phyloP scores from a whole-genome alignment of 2,113 vertebrate genomes.

The Scolopax mira region DNA sequence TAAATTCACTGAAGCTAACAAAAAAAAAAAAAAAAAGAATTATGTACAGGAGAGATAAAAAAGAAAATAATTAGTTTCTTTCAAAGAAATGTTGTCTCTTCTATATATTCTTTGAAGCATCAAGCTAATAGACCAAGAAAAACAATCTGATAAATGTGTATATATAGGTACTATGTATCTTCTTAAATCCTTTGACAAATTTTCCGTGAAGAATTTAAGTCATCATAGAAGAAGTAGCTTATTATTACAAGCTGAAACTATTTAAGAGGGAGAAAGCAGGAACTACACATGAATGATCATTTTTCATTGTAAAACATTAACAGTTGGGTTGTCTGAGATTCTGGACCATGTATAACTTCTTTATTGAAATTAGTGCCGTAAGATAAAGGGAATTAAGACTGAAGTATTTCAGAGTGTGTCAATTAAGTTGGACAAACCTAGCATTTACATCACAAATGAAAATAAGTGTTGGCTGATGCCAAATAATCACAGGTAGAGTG shows the following conservation, averaged over 20 bases:
- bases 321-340: neutral
- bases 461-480: neutral
- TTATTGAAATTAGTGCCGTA: neutral
- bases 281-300: neutral
- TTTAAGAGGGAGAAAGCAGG: neutral
- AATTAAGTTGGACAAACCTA: neutral
- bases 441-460: fast-evolving
- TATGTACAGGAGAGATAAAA: neutral
- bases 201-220: neutral
- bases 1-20: neutral
- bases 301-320: neutral
- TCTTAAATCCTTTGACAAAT: neutral
- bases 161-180: neutral
- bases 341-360: neutral
- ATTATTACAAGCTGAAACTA: neutral
- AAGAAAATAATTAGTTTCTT: neutral
- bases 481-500: neutral
- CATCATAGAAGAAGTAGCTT: neutral
- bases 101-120: neutral
- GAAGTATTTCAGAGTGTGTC: neutral
- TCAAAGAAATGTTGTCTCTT: neutral
- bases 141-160: neutral
- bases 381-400: neutral
- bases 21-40: neutral
- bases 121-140: neutral